Evolutionary conservation across 2,113 vertebrate species (phyloP).

Genomic region (Eurypyga helias): DNA sequence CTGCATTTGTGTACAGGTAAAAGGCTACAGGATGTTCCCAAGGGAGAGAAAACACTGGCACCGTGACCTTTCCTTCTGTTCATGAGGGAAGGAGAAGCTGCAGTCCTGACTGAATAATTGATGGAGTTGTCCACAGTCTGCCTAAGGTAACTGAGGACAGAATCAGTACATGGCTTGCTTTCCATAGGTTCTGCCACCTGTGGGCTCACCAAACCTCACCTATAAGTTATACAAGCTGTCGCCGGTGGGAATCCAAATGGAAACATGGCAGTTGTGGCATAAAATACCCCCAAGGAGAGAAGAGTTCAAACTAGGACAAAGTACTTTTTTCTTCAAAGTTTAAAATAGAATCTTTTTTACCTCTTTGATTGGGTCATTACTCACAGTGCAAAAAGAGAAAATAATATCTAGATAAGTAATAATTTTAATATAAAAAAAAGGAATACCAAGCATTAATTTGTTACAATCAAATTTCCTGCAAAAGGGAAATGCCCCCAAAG

Average conservation of each 20-base stretch:
- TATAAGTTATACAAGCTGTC: neutral
- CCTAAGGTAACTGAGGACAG: neutral
- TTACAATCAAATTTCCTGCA: neutral
- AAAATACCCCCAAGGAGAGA: neutral
- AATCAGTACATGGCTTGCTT: neutral
- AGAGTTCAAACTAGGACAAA: neutral
- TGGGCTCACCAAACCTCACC: neutral
- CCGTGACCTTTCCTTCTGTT: neutral
- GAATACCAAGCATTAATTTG: neutral
- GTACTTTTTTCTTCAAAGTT: neutral
- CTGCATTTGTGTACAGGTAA: neutral
- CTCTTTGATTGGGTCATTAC: neutral
- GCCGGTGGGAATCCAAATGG: neutral
- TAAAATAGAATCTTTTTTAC: neutral
- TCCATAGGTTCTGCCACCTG: neutral
- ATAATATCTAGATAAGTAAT: neutral
- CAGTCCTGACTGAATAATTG: neutral
- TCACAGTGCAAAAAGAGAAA: neutral
- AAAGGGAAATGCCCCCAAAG: neutral
- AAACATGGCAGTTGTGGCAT: neutral
- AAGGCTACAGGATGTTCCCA: neutral
- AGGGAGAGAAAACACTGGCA: neutral
- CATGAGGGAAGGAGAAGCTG: neutral
- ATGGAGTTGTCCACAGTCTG: neutral
- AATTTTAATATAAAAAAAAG: fast-evolving